Conservation (phyloP, 2,888 invertebrate species). For the Drosophila aldrichi region DNA sequence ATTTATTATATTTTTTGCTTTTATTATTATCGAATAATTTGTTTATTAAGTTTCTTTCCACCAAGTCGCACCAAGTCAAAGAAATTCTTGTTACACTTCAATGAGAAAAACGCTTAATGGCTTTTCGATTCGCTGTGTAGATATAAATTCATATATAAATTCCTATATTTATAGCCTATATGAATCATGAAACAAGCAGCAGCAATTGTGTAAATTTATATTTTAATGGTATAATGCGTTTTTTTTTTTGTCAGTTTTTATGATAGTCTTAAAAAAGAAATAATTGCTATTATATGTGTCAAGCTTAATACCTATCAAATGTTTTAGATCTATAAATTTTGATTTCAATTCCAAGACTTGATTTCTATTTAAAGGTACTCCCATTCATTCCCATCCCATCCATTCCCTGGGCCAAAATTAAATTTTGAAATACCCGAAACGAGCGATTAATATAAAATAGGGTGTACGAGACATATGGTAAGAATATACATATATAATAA, state of each 20-base stretch:
- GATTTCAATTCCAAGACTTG: not conserved
- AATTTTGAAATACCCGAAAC: constrained; percentile 16
- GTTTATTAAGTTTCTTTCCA: constrained; percentile 9
- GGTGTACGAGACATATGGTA: not conserved
- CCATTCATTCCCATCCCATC: no score
- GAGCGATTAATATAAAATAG: not conserved
- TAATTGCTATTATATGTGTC: not conserved
- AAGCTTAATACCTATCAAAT: no score
- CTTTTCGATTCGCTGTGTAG: constrained; percentile 10
- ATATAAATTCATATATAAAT: constrained; percentile 5
- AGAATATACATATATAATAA: constrained; percentile 34
- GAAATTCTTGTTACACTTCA: constrained; percentile 39
- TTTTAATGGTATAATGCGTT: not conserved
- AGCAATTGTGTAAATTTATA: not conserved
- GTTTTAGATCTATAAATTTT: not conserved
- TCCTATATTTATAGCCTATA: not conserved
- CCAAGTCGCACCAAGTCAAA: constrained; percentile 31
- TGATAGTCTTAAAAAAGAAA: not conserved
- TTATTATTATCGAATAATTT: constrained; percentile 1
- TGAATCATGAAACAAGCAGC: not conserved
- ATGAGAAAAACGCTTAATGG: constrained; percentile 33
- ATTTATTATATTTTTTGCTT: no score
- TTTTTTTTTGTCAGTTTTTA: not conserved
- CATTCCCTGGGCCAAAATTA: not conserved
- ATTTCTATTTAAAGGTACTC: not conserved